Conservation (phyloP, 2,113 vertebrate species). For the Willisornis vidua region DNA sequence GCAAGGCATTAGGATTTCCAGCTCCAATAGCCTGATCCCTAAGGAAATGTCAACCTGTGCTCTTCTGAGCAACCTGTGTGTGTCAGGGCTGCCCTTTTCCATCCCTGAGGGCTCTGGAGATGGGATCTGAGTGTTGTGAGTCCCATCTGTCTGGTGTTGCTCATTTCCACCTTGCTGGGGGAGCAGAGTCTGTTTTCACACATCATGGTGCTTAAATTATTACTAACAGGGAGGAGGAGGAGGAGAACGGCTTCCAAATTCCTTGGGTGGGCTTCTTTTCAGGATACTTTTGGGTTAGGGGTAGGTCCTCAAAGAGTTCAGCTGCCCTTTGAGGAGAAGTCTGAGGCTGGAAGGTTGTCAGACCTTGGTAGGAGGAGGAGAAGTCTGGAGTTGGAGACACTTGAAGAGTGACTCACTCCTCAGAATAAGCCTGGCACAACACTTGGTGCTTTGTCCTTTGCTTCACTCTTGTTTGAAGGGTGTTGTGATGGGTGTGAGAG, state of each 20-base stretch:
- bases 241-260: neutral
- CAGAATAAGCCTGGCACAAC: neutral
- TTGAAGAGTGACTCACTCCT: neutral
- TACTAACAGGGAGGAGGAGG: neutral
- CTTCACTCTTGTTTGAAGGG: neutral
- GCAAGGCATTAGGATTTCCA: neutral
- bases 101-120: neutral
- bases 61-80: accelerated
- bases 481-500: neutral
- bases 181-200: neutral
- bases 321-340: neutral
- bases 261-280: neutral
- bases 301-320: neutral
- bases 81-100: neutral
- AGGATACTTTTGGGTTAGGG: accelerated
- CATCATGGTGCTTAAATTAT: neutral
- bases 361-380: neutral
- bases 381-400: neutral
- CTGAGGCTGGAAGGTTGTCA: neutral
- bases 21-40: neutral
- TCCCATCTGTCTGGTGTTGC: neutral
- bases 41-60: neutral
- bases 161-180: neutral
- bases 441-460: neutral
- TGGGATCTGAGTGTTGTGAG: accelerated